Evolutionary conservation across 2,797 vertebrate species (phyloP), one percentile per base, ranked within the genome.

Genomic region (Lithobates pipiens): DNA sequence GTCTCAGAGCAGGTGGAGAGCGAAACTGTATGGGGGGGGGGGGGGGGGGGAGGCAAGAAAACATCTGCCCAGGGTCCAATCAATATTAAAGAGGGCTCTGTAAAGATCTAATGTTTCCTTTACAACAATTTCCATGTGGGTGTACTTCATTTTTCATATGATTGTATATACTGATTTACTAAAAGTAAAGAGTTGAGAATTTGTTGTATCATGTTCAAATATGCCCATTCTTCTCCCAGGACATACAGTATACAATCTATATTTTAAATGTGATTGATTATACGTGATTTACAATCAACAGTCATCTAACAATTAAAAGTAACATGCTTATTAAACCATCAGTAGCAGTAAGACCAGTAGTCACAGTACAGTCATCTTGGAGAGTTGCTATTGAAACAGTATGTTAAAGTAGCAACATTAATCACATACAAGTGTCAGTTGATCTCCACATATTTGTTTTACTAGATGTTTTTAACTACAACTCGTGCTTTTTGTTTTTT

Each of bases 401-500:
- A 86, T 78, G 74, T 71, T 79, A 76, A 80, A 68, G 70, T 83
- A 87, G 78, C 63, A 80, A 34, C 86, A 87, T 87, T 83, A 87
- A 87, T 87, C 86, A 83, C 74, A 75, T 67, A 54, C n/a, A 80
- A 79, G 81, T 87, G 76, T 87, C 81, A 87, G 76, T 79, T 87
- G 63, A 75, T 84, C 76, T 50, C 75, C 86, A 83, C 36, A 80
- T 67, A 87, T 87, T 72, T 83, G 81, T 87, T 87, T 87, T 83
- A 87, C 70, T 69, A 92, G 94, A 91, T 96, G 94, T 97, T 96
- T 94, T 93, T 95, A 71, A 93, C 95, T 96, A 94, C 95, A 96
- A 95, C 96, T 96, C 96, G 95, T 96, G 96, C 92, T 91, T 91
- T 89, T 91, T 94, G 95, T 94, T 92, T 94, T 97, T 98, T 95